Evolutionary conservation across 2,888 invertebrate species (phyloP), one percentile per base, ranked within the genome.

Genomic region (Electrophaes corylata): DNA sequence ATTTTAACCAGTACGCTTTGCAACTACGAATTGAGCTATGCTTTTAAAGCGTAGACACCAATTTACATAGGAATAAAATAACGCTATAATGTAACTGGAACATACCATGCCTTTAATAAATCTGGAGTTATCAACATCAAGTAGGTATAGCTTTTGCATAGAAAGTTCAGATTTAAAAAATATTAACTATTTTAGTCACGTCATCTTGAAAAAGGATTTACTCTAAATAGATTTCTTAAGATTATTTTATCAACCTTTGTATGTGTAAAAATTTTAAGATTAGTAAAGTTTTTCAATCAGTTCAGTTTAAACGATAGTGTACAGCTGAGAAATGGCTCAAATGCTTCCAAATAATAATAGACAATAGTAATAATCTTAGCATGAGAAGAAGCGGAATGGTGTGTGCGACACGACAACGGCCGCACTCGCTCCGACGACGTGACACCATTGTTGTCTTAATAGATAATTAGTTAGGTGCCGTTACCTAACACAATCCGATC

Each of bases 401-500:
- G 75, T 78, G 78, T 79, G 75, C 72, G 69, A 72, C 72, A 71
- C 71, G 79, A 79, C 76, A 72, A 18, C 45, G 16, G 18, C 31
- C 18, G 31, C 31, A 16, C 23, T 66, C 70, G 70, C 70, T 72
- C 65, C 76, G 83, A 87, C 76, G 83, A 87, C 88, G 88, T 88
- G 87, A 77, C 82, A 79, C 87, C 80, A 88, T 90, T 90, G 89
- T 90, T 85, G 86, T 76, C 80, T 81, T 88, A 86, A 89, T 88
- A 88, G 87, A 83, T 89, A 89, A 90, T 91, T 90, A 91, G 89
- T 80, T 82, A 75, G 81, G 72, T 88, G 81, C 89, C 89, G 90
- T 91, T 90, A 90, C 70, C 73, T 81, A 81, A 84, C 82, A 81
- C 82, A 83, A 86, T 78, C 80, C 73, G 79, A 83, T 83, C 78